A percentile compares a stretch with the other conserved stretches of the same genome.
phyloP scores from a whole-genome alignment of 2,113 vertebrate genomes.

The Mobula birostris region DNA sequence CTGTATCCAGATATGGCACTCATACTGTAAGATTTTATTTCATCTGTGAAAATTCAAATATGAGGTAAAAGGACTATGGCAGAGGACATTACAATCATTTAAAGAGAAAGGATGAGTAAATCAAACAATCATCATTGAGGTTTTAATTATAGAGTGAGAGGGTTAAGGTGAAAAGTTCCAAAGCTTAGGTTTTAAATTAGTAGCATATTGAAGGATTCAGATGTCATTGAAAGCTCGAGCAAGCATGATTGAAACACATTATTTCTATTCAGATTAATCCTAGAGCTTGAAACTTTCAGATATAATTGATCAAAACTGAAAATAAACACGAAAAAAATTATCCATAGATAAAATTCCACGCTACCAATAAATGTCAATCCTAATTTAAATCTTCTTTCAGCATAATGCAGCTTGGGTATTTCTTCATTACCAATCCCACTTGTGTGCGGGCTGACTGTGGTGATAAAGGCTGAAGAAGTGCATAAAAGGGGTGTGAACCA shows the following conservation, averaged over 20 bases:
- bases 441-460: too few relatives aligned
- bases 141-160: neutral
- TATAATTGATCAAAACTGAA: too few relatives aligned
- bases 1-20: neutral
- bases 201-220: neutral
- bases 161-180: slow-evolving; percentile 1
- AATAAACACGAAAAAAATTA: too few relatives aligned
- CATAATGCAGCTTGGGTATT: too few relatives aligned
- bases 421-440: too few relatives aligned
- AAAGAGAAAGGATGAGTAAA: neutral
- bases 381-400: too few relatives aligned
- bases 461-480: too few relatives aligned
- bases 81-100: neutral
- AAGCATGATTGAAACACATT: neutral
- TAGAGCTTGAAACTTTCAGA: too few relatives aligned
- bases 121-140: neutral
- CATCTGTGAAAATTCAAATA: neutral
- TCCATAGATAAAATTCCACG: too few relatives aligned
- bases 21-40: neutral
- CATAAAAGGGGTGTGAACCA: too few relatives aligned
- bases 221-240: neutral
- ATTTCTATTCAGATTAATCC: neutral
- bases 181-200: neutral
- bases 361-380: too few relatives aligned
- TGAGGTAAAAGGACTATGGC: neutral